Evolutionary conservation across 2,888 invertebrate species (phyloP).

Genomic region (Cheilosia vulpina): DNA sequence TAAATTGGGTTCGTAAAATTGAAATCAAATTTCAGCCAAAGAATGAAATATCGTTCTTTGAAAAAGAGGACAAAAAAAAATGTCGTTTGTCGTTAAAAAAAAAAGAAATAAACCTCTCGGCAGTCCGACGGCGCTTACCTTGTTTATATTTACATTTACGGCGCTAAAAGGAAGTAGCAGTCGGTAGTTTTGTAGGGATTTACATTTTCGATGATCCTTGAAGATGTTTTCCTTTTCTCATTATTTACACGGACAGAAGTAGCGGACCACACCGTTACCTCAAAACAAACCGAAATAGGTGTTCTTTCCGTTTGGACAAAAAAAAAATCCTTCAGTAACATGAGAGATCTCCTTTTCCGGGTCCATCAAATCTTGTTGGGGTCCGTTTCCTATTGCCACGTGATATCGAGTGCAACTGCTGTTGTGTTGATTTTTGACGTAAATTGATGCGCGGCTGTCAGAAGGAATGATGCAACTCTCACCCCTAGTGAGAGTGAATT

Average conservation of each 20-base stretch:
- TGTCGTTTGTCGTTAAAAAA: slow-evolving; percentile 27
- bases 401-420: slow-evolving; percentile 58
- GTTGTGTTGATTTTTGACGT: slow-evolving; percentile 27
- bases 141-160: slow-evolving; percentile 49
- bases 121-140: slow-evolving; percentile 43
- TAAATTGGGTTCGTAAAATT: slow-evolving; percentile 51
- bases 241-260: slow-evolving; percentile 35
- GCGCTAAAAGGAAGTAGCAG: slow-evolving; percentile 37
- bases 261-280: slow-evolving; percentile 68
- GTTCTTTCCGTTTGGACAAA: slow-evolving; percentile 3
- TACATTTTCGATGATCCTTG: slow-evolving; percentile 49
- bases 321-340: slow-evolving; percentile 14
- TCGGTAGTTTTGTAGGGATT: slow-evolving; percentile 27
- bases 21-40: slow-evolving; percentile 58
- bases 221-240: slow-evolving; percentile 41
- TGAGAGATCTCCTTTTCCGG: slow-evolving; percentile 34
- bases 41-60: slow-evolving; percentile 17
- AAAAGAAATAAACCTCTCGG: slow-evolving; percentile 6
- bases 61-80: background rate
- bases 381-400: slow-evolving; percentile 33
- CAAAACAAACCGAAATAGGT: slow-evolving; percentile 9
- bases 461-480: slow-evolving; percentile 48
- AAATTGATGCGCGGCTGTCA: slow-evolving; percentile 41
- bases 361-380: slow-evolving; percentile 20
- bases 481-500: slow-evolving; percentile 56